Percentiles rank a stretch among this genome's conserved stretches.
phyloP scores from a whole-genome alignment of 64 coral and sea anemone species.

The Platygyra sinensis region DNA sequence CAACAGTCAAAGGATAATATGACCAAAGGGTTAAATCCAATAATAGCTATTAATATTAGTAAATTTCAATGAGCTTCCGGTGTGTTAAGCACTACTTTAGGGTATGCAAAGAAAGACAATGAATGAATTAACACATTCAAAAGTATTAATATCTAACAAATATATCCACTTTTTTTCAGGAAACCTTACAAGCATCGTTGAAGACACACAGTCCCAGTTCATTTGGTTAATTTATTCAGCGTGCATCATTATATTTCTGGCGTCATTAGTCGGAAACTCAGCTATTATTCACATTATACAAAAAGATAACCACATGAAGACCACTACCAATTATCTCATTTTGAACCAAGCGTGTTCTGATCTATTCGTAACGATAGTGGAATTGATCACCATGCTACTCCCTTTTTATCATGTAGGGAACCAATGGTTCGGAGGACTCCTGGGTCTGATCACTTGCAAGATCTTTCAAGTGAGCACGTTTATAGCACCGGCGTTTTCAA shows the following conservation, averaged over 20 bases:
- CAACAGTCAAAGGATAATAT: no score
- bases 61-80: no score
- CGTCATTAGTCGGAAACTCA: conserved; percentile 3
- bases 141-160: no score
- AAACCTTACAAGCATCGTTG: not conserved
- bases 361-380: not conserved
- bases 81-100: no score
- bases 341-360: not conserved
- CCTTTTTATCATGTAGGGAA: not conserved
- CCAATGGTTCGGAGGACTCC: not conserved
- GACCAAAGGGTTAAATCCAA: no score
- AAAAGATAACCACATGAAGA: not conserved
- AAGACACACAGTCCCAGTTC: not conserved
- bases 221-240: not conserved
- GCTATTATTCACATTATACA: conserved; percentile 2
- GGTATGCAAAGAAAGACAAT: not conserved
- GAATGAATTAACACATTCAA: not conserved
- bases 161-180: not conserved
- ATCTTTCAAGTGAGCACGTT: not conserved
- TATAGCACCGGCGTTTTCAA: not conserved
- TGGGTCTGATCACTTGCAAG: not conserved
- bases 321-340: conserved; percentile 2
- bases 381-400: not conserved
- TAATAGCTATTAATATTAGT: no score
- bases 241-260: not conserved